These are phyloP conservation scores for Alloplasta piceator DNA, from an alignment of 2,888 invertebrate genomes.

Conservation along the genomic window DNA sequence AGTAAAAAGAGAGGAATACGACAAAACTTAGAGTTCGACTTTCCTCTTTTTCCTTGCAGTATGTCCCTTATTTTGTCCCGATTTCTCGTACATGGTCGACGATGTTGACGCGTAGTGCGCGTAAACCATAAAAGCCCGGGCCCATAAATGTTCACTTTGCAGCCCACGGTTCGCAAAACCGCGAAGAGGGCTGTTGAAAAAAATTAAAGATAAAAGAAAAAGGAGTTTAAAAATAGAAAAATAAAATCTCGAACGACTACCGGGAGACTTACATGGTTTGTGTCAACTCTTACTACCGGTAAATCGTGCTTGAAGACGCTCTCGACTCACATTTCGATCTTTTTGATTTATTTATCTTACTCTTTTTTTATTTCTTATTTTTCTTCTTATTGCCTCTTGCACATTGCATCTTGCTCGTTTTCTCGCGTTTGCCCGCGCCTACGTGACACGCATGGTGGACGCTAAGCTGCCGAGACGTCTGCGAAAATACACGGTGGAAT, in stretches of 20 bases:
- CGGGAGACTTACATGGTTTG: background rate
- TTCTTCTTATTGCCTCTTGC: constrained; percentile 4
- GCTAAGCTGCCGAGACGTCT: constrained; percentile 56
- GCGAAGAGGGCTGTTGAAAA: background rate
- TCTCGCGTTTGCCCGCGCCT: background rate
- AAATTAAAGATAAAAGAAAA: background rate
- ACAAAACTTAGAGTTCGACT: no score
- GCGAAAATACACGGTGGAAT: constrained; percentile 56
- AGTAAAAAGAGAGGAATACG: no score
- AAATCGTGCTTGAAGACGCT: constrained; percentile 64
- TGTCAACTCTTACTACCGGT: constrained; percentile 58
- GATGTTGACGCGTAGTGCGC: constrained; percentile 19
- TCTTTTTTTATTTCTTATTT: constrained; percentile 24
- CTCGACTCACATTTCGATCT: background rate
- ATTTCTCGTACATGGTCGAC: background rate
- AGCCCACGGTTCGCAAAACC: background rate
- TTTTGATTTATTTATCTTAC: background rate
- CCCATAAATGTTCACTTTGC: background rate
- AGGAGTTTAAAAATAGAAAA: constrained; percentile 23
- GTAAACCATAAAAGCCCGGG: background rate
- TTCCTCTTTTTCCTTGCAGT: no score
- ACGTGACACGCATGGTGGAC: constrained; percentile 31
- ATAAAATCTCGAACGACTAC: constrained; percentile 27
- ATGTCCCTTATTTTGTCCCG: no score
- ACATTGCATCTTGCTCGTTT: constrained; percentile 29